A percentile compares a stretch with the other conserved stretches of the same genome.
Evolutionary conservation across 2,113 vertebrate genomes (phyloP).

Genomic region (Caretta caretta): DNA sequence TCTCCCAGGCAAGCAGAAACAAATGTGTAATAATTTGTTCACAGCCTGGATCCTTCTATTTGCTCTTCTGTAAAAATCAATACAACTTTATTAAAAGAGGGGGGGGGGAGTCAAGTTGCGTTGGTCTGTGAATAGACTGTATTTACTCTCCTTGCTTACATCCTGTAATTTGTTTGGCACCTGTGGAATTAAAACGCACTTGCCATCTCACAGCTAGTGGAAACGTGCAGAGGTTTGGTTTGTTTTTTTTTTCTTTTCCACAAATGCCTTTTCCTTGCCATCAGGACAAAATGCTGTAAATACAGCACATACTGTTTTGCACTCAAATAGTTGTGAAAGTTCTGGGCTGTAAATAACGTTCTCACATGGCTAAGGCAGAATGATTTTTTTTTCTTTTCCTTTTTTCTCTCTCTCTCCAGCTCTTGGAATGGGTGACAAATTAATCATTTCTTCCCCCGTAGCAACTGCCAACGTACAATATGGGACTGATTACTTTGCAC

Average conservation of each 20-base stretch:
- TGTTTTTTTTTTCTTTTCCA: neutral
- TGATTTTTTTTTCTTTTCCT: neutral
- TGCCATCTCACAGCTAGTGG: slow-evolving; percentile 18
- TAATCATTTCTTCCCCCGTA: slow-evolving; percentile 23
- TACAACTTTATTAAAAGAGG: neutral
- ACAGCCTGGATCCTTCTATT: neutral
- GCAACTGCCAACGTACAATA: neutral
- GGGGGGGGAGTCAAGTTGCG: slow-evolving; percentile 29
- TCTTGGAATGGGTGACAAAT: slow-evolving; percentile 58
- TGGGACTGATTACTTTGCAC: neutral
- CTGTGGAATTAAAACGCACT: slow-evolving; percentile 52
- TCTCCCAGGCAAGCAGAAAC: neutral
- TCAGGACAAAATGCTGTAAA: neutral
- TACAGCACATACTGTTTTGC: slow-evolving; percentile 41
- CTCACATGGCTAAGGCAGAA: slow-evolving; percentile 3
- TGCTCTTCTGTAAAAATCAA: slow-evolving; percentile 4
- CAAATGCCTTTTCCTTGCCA: neutral
- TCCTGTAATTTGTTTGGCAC: slow-evolving; percentile 40
- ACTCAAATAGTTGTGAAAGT: slow-evolving; percentile 50
- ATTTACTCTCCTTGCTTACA: slow-evolving; percentile 31
- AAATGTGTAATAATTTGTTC: slow-evolving; percentile 12
- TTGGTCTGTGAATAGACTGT: slow-evolving; percentile 29
- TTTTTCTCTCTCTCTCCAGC: slow-evolving; percentile 19
- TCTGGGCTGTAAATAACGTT: slow-evolving; percentile 58
- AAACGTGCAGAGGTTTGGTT: neutral